These are phyloP conservation scores for Halictus rubicundus DNA, from an alignment of 1,140 invertebrate species.

Conservation along the genomic window DNA sequence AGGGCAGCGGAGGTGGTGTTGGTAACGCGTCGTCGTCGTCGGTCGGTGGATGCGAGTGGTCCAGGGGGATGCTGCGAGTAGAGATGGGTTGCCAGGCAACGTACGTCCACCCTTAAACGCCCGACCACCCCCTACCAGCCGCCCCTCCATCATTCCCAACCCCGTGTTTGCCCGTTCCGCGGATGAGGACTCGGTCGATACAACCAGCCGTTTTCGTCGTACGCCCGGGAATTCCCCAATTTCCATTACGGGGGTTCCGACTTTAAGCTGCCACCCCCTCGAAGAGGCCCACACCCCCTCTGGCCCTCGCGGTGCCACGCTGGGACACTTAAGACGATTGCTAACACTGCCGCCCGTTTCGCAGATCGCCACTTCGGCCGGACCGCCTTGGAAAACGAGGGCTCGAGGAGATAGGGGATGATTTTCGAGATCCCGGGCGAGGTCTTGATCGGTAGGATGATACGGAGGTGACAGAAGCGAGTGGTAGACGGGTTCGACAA, in stretches of 20 bases:
- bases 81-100: conserved; percentile 78
- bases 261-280: conserved; percentile 63
- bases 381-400: no score
- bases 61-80: conserved; percentile 68
- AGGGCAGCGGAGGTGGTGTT: conserved; percentile 47
- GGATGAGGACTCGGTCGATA: conserved; percentile 73
- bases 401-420: no score
- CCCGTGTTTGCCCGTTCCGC: conserved; percentile 41
- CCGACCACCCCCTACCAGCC: conserved; percentile 66
- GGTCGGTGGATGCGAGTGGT: conserved; percentile 49
- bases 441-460: no score
- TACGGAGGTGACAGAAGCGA: no score
- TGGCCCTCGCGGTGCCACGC: not conserved
- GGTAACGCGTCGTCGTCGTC: conserved; percentile 31
- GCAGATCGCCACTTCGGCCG: not conserved
- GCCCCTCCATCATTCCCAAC: conserved; percentile 31
- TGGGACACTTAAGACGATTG: conserved; percentile 55
- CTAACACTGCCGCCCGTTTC: conserved; percentile 4
- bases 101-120: conserved; percentile 79
- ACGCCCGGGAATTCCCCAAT: conserved; percentile 78
- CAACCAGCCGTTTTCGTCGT: conserved; percentile 72
- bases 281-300: not conserved
- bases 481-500: no score
- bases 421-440: no score
- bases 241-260: conserved; percentile 70